Percentiles rank a stretch among this genome's conserved stretches.
These are phyloP conservation scores for Saccostrea glomerata DNA, from an alignment of 1,140 invertebrate species.

Conservation along the genomic window DNA sequence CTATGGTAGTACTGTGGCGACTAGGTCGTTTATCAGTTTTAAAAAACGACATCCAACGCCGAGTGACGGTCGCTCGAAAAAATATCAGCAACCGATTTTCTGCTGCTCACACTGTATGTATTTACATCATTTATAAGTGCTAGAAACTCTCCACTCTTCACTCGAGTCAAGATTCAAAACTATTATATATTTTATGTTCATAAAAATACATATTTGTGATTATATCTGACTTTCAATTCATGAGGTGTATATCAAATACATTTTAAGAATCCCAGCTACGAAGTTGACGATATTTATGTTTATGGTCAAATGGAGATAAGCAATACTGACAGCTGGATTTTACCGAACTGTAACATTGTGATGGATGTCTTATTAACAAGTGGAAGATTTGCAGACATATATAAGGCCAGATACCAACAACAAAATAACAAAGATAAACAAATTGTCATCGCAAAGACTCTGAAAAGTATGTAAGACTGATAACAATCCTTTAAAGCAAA, in stretches of 20 bases:
- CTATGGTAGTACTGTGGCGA: background rate
- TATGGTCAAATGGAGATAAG: conserved; percentile 53
- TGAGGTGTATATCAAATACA: background rate
- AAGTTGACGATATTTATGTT: conserved; percentile 50
- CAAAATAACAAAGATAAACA: conserved; percentile 48
- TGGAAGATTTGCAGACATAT: conserved; percentile 56
- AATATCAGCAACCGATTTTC: background rate
- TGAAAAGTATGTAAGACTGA: conserved; percentile 46
- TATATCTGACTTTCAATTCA: background rate
- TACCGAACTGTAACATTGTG: conserved; percentile 32
- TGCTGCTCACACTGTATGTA: background rate
- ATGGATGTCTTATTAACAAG: background rate
- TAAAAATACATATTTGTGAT: background rate
- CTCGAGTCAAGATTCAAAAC: no score
- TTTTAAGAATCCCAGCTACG: conserved; percentile 17
- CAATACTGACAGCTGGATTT: conserved; percentile 6
- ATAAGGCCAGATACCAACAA: conserved; percentile 46
- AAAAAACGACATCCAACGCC: conserved; percentile 25
- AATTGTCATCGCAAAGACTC: conserved; percentile 45
- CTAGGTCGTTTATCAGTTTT: conserved; percentile 10
- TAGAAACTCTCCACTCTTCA: no score
- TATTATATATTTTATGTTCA: background rate
- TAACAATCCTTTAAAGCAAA: background rate
- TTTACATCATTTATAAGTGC: no score
- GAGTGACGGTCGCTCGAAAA: background rate